Percentiles rank a stretch among this genome's conserved stretches.
Evolutionary conservation across 2,888 invertebrate genomes (phyloP).

Genomic region (Brenthis hecate): DNA sequence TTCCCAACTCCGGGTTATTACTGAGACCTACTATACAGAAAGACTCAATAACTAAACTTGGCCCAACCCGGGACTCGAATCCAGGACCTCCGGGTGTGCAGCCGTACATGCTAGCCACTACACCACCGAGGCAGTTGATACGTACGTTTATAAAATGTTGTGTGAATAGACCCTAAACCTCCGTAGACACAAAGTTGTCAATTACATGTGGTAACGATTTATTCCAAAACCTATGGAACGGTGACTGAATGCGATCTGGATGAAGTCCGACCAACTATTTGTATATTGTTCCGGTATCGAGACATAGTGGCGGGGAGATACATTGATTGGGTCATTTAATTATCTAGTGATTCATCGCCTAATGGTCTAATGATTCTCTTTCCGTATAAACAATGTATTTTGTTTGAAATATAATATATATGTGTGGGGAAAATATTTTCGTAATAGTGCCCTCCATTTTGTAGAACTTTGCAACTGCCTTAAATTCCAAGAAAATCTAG

Average conservation of each 20-base stretch:
- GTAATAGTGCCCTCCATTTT: too few species aligned
- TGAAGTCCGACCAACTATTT: conserved; percentile 16
- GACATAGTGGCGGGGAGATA: conserved; percentile 7
- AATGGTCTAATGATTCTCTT: conserved; percentile 10
- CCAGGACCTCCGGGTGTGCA: too few species aligned
- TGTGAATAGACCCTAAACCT: not conserved
- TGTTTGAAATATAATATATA: not conserved
- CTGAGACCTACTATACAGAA: too few species aligned
- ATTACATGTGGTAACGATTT: conserved; percentile 24
- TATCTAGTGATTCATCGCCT: conserved; percentile 14
- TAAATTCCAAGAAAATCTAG: too few species aligned
- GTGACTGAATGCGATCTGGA: conserved; percentile 35
- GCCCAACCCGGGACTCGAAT: too few species aligned
- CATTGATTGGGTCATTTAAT: conserved; percentile 19
- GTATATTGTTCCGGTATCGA: conserved; percentile 9
- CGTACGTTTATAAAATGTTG: too few species aligned
- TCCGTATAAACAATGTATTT: not conserved
- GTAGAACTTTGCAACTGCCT: too few species aligned
- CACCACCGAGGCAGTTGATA: too few species aligned
- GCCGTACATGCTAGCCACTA: too few species aligned
- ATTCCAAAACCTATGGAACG: conserved; percentile 32
- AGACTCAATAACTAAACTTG: too few species aligned
- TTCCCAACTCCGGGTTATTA: too few species aligned
- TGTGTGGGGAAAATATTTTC: too few species aligned
- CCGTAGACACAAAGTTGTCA: conserved; percentile 11